Percentiles rank a stretch among this genome's conserved stretches.
phyloP scores from a whole-genome alignment of 2,888 invertebrate species.

The Hipparchia sbordonii region DNA sequence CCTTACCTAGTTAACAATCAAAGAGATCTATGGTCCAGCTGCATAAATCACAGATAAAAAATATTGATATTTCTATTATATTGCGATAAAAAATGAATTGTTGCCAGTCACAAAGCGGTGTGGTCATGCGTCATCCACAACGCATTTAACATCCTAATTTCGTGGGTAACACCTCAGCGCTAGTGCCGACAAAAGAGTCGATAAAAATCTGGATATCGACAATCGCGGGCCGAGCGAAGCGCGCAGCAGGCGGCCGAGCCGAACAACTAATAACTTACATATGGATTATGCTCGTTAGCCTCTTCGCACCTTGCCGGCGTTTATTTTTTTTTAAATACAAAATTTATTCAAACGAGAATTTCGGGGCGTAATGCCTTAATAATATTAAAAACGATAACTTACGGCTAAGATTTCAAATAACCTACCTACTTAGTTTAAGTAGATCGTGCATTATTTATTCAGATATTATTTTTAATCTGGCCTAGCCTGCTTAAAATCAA shows the following conservation, averaged over 20 bases:
- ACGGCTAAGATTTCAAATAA: slow-evolving; percentile 58
- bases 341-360: slow-evolving; percentile 78
- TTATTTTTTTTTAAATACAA: slow-evolving; percentile 75
- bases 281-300: slow-evolving; percentile 81
- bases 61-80: slow-evolving; percentile 75
- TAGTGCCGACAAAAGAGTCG: slow-evolving; percentile 78
- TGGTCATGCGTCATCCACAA: slow-evolving; percentile 76
- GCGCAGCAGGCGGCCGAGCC: slow-evolving; percentile 70
- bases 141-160: slow-evolving; percentile 80
- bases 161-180: slow-evolving; percentile 78
- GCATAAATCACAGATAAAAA: slow-evolving; percentile 43
- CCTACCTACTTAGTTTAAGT: slow-evolving; percentile 43
- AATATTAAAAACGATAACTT: slow-evolving; percentile 70
- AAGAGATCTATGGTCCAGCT: slow-evolving; percentile 24
- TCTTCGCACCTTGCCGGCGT: slow-evolving; percentile 79
- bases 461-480: slow-evolving; percentile 44
- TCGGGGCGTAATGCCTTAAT: slow-evolving; percentile 73
- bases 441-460: slow-evolving; percentile 60
- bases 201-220: slow-evolving; percentile 73
- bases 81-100: slow-evolving; percentile 44
- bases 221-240: slow-evolving; percentile 50
- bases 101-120: slow-evolving; percentile 56
- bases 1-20: slow-evolving; percentile 32
- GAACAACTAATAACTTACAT: slow-evolving; percentile 78
- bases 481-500: slow-evolving; percentile 36